Evolutionary conservation across 2,888 invertebrate genomes (phyloP).

Genomic region (Subacronicta megacephala): DNA sequence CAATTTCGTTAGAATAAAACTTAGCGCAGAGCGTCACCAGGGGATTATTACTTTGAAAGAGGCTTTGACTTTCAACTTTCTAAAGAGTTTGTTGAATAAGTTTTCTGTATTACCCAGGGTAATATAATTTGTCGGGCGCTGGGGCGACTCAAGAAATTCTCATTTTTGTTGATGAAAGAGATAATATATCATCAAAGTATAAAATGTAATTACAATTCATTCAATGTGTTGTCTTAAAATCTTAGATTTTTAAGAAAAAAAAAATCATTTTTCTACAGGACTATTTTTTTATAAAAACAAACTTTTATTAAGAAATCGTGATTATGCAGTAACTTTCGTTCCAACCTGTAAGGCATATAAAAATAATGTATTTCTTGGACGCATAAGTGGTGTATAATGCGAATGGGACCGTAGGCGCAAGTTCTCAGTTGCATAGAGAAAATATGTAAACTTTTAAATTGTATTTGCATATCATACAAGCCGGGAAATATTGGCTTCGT

Average conservation of each 20-base stretch:
- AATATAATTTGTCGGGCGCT: constrained; percentile 73
- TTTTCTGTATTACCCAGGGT: constrained; percentile 77
- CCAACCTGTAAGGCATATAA: constrained; percentile 16
- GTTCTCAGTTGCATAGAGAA: constrained; percentile 77
- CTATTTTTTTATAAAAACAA: neutral
- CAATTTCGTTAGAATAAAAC: constrained; percentile 72
- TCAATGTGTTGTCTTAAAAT: constrained; percentile 2
- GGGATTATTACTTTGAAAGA: constrained; percentile 75
- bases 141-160: constrained; percentile 62
- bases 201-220: constrained; percentile 34
- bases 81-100: constrained; percentile 80
- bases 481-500: constrained; percentile 83
- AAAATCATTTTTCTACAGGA: neutral
- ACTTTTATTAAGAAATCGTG: neutral
- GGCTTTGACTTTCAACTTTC: constrained; percentile 79
- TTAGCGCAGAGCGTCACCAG: constrained; percentile 67
- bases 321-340: constrained; percentile 7
- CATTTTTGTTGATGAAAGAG: constrained; percentile 55
- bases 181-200: constrained; percentile 46
- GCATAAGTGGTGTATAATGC: constrained; percentile 54
- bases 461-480: constrained; percentile 87
- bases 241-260: neutral
- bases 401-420: constrained; percentile 74
- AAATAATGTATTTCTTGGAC: constrained; percentile 38
- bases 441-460: constrained; percentile 88